phyloP scores from a whole-genome alignment of 2,797 vertebrate species.

The Setipinna tenuifilis region DNA sequence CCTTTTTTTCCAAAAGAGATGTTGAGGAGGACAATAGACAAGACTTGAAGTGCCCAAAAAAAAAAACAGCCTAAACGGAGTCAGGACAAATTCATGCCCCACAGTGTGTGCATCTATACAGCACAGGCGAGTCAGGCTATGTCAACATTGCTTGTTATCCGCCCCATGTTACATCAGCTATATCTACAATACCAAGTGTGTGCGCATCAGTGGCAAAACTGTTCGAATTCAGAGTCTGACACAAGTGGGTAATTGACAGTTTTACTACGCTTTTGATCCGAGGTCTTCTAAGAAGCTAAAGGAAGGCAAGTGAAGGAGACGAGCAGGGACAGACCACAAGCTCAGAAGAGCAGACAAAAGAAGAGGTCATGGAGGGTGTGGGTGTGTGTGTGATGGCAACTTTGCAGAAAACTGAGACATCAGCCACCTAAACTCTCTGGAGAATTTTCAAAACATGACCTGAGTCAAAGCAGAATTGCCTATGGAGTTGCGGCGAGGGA shows the following conservation, averaged over 20 bases:
- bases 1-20: conserved; percentile 49
- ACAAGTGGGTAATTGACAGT: conserved; percentile 34
- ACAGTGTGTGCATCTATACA: conserved; percentile 25
- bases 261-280: conserved; percentile 39
- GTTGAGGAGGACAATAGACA: conserved; percentile 41
- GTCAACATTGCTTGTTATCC: conserved; percentile 30
- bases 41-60: conserved; percentile 25
- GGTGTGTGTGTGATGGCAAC: not conserved
- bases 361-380: not conserved
- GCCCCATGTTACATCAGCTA: conserved; percentile 44
- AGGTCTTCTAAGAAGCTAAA: conserved; percentile 1
- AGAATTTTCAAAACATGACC: conserved; percentile 1
- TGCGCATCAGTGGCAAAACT: not conserved
- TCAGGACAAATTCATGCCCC: conserved; percentile 11
- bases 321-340: not conserved
- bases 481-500: not conserved
- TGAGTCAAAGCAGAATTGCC: not conserved
- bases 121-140: not conserved
- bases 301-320: conserved; percentile 22
- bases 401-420: not conserved
- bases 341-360: not conserved
- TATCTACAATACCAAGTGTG: conserved; percentile 14
- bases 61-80: not conserved
- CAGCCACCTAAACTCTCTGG: not conserved
- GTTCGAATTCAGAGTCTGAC: not conserved